Evolutionary conservation across 2,888 invertebrate genomes (phyloP).

Genomic region (Lacanobia oleracea): DNA sequence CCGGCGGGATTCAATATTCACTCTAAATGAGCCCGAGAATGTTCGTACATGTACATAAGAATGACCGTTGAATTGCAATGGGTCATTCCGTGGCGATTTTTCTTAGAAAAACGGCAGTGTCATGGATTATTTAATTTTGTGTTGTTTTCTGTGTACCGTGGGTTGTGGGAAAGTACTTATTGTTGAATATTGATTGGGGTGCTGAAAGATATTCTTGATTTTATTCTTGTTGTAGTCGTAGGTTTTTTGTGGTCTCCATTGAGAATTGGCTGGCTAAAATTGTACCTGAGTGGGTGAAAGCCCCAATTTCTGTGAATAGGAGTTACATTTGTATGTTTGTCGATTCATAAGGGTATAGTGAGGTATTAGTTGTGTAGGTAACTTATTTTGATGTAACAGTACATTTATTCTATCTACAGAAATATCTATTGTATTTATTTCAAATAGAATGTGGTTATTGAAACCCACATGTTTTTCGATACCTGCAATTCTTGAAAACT

Average conservation of each 20-base stretch:
- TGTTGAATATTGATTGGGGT: slow-evolving; percentile 47
- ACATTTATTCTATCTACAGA: too few species aligned
- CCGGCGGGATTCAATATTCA: slow-evolving; percentile 63
- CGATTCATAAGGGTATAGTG: background rate
- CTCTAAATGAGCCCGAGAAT: slow-evolving; percentile 55
- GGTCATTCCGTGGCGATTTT: slow-evolving; percentile 50
- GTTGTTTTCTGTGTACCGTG: slow-evolving; percentile 33
- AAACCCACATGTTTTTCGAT: too few species aligned
- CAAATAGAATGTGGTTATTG: background rate
- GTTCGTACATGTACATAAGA: slow-evolving; percentile 62
- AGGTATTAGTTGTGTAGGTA: too few species aligned
- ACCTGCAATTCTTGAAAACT: too few species aligned
- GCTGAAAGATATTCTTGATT: slow-evolving; percentile 35
- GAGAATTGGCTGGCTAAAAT: background rate
- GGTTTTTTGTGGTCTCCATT: slow-evolving; percentile 4
- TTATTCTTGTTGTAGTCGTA: slow-evolving; percentile 15
- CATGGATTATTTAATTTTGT: slow-evolving; percentile 49
- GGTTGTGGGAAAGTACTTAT: slow-evolving; percentile 9
- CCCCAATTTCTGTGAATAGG: background rate
- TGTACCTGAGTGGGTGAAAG: background rate
- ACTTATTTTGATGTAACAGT: too few species aligned
- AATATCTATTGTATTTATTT: background rate
- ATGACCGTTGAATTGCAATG: slow-evolving; percentile 58
- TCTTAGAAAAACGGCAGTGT: slow-evolving; percentile 55
- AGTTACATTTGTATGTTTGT: background rate